Evolutionary conservation across 1,140 invertebrate species (phyloP), one percentile per base, ranked within the genome.

Genomic region (Coptotermes formosanus): DNA sequence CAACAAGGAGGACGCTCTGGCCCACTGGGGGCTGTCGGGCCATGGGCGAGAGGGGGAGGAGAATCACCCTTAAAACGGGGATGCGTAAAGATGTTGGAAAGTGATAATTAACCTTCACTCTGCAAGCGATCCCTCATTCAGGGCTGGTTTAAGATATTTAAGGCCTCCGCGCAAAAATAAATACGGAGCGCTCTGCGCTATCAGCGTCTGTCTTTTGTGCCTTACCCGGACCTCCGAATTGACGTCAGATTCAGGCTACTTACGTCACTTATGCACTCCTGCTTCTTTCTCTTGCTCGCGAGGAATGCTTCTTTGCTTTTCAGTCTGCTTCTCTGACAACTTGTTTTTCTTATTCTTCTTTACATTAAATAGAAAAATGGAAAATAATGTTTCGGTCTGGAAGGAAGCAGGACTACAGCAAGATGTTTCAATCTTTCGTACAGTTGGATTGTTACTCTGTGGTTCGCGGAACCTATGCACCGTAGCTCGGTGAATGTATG

Each of bases 331-430:
- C 64, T 75, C 64, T 8, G 7, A 75, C 64, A 25, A 75, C 25
- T 9, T 75, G 4, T 9, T 75, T 25, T 75, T 75, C n/a, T 23
- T 75, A 30, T 75, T 75, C 64, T 0, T 75, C 25, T 75, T 75
- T 75, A 75, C 64, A 75, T 75, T 75, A 75, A 75, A 75, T 75
- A 30, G 25, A 64, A 75, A 75, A 75, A 75, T 75, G 64, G 64
- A 75, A 75, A 75, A 75, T 30, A 75, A 75, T 75, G 64, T 9
- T 75, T 75, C 64, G n/a, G 64, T 75, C 64, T 75, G 64, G 64
- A 75, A 6, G 64, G 64, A 75, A 75, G 16, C 64, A 75, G n/a
- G 59, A 64, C 12, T 64, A 64, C 12, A 64, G 25, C 9, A 64
- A 64, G 19, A 7, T 4, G 59, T 64, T 64, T 64, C 59, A 64